Evolutionary conservation across 2,113 vertebrate genomes (phyloP), one percentile per base, ranked within the genome.

Genomic region (Xerus inauris): DNA sequence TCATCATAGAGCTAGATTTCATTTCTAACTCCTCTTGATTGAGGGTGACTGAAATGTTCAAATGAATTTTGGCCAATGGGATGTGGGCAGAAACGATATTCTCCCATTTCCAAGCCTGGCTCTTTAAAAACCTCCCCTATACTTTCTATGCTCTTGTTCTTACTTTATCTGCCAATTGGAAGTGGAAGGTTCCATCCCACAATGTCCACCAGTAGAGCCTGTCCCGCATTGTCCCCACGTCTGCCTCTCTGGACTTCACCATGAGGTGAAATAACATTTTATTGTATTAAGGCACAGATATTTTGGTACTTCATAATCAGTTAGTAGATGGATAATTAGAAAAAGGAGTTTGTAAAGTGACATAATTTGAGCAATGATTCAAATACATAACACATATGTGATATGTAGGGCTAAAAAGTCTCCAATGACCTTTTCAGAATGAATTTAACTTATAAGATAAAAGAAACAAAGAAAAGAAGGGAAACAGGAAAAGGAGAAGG

Each of bases 401-500:
- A 87, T 28, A 5, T 67, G 7, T 32, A 69, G 26, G 8, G 28
- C 11, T 69, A 47, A 62, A 82, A 90, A 81, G 2, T 1, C 28
- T 93, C 10, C 77, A 65, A 12, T 73, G 35, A 10, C 14, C 17
- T 92, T 93, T 76, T 30, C 32, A 89, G 12, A 89, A 40, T 75
- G 5, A 93, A 42, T 89, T 89, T 87, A 40, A 49, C 51, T 88
- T 87, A 40, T 79, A 54, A 73, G 30, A 90, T 35, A 93, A 76
- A 89, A 69, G 22, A 65, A 49, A 80, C 38, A 80, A 45, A 94
- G 12, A 54, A 71, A 67, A 4, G 77, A n/a, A 76, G 62, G 35
- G 30, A 24, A 62, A 20, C 42, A 77, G 32, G 16, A 38, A 65
- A 51, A 10, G 22, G 19, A 2, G 22, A 79, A n/a, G 9, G 5